Evolutionary conservation across 1,140 invertebrate genomes (phyloP).

Genomic region (Lineus longissimus): DNA sequence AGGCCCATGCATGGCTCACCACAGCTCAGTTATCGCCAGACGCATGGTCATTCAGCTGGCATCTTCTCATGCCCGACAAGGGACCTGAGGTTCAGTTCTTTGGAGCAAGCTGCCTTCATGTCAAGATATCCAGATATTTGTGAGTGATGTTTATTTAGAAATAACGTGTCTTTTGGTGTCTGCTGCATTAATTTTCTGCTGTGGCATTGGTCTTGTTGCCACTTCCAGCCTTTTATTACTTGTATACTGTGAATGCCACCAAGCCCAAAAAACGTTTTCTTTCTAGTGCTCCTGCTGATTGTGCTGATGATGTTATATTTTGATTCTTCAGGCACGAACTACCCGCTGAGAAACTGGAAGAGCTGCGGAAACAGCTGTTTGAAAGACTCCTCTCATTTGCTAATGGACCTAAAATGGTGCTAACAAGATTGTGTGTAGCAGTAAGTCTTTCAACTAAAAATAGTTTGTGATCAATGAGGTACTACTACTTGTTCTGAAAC

Average conservation of each 20-base stretch:
- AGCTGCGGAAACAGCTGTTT: conserved; percentile 71
- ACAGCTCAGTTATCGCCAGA: conserved; percentile 74
- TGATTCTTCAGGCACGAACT: conserved; percentile 63
- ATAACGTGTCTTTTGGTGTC: neutral
- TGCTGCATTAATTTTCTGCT: too few relatives aligned
- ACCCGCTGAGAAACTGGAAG: conserved; percentile 69
- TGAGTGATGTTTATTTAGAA: conserved; percentile 23
- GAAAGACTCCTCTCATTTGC: conserved; percentile 69
- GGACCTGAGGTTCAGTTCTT: conserved; percentile 87
- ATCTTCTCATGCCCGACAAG: conserved; percentile 73
- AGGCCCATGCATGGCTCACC: conserved; percentile 78
- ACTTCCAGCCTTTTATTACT: too few relatives aligned
- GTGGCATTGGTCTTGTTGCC: too few relatives aligned
- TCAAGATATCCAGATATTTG: conserved; percentile 82
- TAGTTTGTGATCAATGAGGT: too few relatives aligned
- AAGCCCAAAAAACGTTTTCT: too few relatives aligned
- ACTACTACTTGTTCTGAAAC: too few relatives aligned
- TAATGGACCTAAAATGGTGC: conserved; percentile 75
- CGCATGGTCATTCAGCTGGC: conserved; percentile 87
- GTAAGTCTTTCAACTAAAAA: conserved; percentile 62
- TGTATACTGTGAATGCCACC: too few relatives aligned
- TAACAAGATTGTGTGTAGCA: conserved; percentile 80
- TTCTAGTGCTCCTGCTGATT: too few relatives aligned
- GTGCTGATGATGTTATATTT: too few relatives aligned
- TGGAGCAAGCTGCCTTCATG: conserved; percentile 81